Evolutionary conservation across 53 echinoderm and acorn worm genomes (phyloP).

Genomic region (Patiria pectinifera): DNA sequence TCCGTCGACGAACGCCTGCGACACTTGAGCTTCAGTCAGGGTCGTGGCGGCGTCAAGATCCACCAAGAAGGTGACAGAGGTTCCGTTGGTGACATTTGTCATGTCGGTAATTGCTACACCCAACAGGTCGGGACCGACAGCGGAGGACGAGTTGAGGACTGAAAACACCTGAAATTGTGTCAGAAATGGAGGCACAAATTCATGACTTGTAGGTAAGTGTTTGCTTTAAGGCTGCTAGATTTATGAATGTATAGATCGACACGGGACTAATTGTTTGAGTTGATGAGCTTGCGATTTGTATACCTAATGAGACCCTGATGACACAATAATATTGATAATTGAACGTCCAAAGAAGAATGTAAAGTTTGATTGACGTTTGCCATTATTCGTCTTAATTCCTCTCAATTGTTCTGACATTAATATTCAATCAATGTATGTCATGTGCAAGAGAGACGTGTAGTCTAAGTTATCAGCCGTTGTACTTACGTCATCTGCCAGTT

Average conservation of each 20-base stretch:
- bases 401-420: too few relatives aligned
- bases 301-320: too few relatives aligned
- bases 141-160: neutral
- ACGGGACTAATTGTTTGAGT: too few relatives aligned
- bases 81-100: conserved; percentile 35
- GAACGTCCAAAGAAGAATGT: too few relatives aligned
- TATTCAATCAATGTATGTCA: too few relatives aligned
- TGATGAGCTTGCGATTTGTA: too few relatives aligned
- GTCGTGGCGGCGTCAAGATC: conserved; percentile 44
- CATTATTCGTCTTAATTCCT: too few relatives aligned
- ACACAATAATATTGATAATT: too few relatives aligned
- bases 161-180: neutral
- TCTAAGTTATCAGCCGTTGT: too few relatives aligned
- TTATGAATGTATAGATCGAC: too few relatives aligned
- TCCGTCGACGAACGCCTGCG: conserved; percentile 64
- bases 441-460: too few relatives aligned
- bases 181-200: neutral
- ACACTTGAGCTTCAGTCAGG: conserved; percentile 38
- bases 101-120: conserved; percentile 47
- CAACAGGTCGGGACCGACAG: conserved; percentile 23
- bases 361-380: too few relatives aligned
- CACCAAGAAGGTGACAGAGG: conserved; percentile 42
- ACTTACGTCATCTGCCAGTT: conserved; percentile 22
- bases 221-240: neutral
- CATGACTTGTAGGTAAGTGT: neutral